These are phyloP conservation scores for Strigops habroptila DNA, from an alignment of 2,113 vertebrate genomes.

Conservation along the genomic window DNA sequence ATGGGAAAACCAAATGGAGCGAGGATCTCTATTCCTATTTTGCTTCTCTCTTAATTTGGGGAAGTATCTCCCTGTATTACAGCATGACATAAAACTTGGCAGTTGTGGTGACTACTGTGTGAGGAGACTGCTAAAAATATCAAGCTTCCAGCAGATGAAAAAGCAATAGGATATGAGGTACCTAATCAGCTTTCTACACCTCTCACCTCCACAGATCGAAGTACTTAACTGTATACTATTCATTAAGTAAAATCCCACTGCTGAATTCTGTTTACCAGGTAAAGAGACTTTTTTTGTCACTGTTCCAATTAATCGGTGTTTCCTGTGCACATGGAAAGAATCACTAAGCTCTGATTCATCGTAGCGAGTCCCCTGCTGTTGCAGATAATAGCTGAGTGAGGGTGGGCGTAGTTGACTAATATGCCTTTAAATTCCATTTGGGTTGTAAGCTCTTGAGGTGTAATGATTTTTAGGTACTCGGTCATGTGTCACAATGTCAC, in stretches of 20 bases:
- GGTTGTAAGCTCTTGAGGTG: not conserved
- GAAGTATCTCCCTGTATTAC: not conserved
- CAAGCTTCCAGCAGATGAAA: not conserved
- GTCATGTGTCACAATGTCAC: not conserved
- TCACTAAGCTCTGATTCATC: not conserved
- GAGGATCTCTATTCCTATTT: not conserved
- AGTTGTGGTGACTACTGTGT: not conserved
- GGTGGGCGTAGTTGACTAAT: not conserved
- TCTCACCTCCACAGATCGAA: not conserved
- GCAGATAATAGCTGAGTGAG: not conserved
- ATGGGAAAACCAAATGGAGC: not conserved
- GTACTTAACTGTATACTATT: not conserved
- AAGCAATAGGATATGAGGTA: not conserved
- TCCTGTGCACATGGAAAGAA: slow-evolving; percentile 38
- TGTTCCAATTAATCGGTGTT: slow-evolving; percentile 30
- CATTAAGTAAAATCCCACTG: slow-evolving; percentile 28
- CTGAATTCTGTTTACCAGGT: slow-evolving; percentile 45
- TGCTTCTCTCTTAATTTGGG: not conserved
- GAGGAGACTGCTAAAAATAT: slow-evolving; percentile 19
- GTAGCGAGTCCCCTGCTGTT: not conserved
- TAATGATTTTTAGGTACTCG: not conserved
- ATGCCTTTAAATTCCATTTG: slow-evolving; percentile 2
- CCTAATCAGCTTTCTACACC: slow-evolving; percentile 22
- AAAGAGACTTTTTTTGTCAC: not conserved
- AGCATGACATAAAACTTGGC: not conserved